Conservation (phyloP, 2,888 invertebrate species). For the Stenchaetothrips biformis region DNA sequence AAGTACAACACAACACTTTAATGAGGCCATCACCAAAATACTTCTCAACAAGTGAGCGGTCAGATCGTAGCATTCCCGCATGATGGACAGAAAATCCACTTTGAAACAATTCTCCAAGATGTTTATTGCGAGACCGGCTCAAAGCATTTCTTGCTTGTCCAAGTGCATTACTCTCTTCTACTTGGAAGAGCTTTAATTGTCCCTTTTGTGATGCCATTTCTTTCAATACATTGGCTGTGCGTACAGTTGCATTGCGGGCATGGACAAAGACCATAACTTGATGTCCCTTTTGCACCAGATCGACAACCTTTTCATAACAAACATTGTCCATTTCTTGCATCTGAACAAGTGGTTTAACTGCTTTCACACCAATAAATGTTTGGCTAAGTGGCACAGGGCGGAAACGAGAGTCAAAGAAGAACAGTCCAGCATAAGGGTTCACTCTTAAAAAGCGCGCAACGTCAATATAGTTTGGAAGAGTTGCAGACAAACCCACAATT, state of each 20-base stretch:
- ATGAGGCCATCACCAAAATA: slow-evolving; percentile 84
- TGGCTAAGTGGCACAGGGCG: slow-evolving; percentile 92
- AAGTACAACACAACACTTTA: slow-evolving; percentile 89
- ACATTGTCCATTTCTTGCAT: slow-evolving; percentile 77
- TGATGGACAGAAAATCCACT: slow-evolving; percentile 93
- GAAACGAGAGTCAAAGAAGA: slow-evolving; percentile 90
- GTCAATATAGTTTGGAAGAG: slow-evolving; percentile 95
- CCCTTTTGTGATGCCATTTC: slow-evolving; percentile 75
- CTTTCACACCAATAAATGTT: slow-evolving; percentile 83
- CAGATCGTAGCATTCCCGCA: slow-evolving; percentile 87
- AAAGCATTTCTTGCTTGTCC: slow-evolving; percentile 67
- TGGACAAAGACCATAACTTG: slow-evolving; percentile 99
- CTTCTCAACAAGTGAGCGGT: slow-evolving; percentile 81
- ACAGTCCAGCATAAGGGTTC: slow-evolving; percentile 84
- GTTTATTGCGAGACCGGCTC: slow-evolving; percentile 70
- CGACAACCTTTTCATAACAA: slow-evolving; percentile 86
- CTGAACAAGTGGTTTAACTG: slow-evolving; percentile 55
- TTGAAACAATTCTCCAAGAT: slow-evolving; percentile 75
- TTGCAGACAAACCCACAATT: slow-evolving; percentile 94
- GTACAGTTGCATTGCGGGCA: slow-evolving; percentile 91
- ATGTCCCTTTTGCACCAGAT: slow-evolving; percentile 82
- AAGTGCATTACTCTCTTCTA: slow-evolving; percentile 57
- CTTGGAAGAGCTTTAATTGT: slow-evolving; percentile 63
- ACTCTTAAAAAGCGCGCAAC: slow-evolving; percentile 92
- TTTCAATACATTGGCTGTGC: slow-evolving; percentile 77